These are phyloP conservation scores for Hanleya hanleyi DNA, from an alignment of 2,888 invertebrate species.

Conservation along the genomic window DNA sequence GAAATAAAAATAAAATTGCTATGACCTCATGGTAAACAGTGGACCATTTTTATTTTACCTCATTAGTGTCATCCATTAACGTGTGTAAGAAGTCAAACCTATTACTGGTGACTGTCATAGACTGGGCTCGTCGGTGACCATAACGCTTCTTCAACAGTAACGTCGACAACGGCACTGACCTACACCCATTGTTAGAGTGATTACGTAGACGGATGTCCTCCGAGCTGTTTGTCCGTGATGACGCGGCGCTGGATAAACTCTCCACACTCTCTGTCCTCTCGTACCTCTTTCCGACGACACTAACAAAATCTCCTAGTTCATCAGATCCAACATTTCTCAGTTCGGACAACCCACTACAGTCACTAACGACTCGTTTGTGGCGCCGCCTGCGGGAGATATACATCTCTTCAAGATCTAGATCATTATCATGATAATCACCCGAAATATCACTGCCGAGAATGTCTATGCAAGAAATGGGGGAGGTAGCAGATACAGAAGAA, in stretches of 20 bases:
- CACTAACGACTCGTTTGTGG: background rate
- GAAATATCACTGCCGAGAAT: no score
- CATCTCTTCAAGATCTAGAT: no score
- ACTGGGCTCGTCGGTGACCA: background rate
- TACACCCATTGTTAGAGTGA: background rate
- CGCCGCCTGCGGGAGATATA: no score
- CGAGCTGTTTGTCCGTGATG: background rate
- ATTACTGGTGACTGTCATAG: conserved; percentile 1
- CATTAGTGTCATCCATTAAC: no score
- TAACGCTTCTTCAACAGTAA: background rate
- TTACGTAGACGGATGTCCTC: background rate
- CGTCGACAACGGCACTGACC: background rate
- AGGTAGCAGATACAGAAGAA: no score
- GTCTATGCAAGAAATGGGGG: no score
- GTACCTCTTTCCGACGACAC: no score
- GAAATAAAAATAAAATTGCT: no score
- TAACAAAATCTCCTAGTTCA: background rate
- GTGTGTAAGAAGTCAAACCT: background rate
- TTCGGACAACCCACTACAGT: background rate
- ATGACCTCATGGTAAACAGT: no score
- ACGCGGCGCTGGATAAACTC: background rate
- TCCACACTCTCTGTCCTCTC: background rate
- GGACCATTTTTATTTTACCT: no score
- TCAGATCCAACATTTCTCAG: no score
- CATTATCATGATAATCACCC: no score